Base-by-base conservation (phyloP, 2,113 vertebrate genomes). In the Psittacula cyanocephala region DNA sequence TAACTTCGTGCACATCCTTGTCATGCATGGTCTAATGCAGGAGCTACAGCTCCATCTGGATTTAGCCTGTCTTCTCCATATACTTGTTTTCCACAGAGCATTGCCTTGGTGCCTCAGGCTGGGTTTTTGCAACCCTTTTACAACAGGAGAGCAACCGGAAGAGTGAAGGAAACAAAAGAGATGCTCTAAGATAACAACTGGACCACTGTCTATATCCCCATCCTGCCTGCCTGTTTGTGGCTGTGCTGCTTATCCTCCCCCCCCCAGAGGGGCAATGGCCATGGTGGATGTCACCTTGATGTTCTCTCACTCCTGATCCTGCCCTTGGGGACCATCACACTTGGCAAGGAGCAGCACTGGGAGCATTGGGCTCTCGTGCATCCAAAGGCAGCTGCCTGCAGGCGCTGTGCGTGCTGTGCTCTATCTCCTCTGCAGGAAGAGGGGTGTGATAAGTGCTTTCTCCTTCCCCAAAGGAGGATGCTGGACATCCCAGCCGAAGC, bases 11-110 rank as follows among this genome's bases (percentile, higher is more conserved):
- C 28, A 6, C 35, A 14, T 33, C 41, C n/a, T 0, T 7, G 53
- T 7, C 1, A 3, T 8, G n/a, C 13, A 4, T 44, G 18, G 22
- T 15, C 41, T 13, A 13, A 16, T 10, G 53, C 15, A 16, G 71
- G 43, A 37, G 1, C 44, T 6, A 11, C 39, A 33, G 31, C 5
- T 50, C 44, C 39, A 3, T 9, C 35, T 37, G 84, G 29, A 10
- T 39, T 68, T 39, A 63, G n/a, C 18, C 50, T 3, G 1, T 13
- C 37, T 31, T 27, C 23, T 70, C 74, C 25, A 6, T 4, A 1
- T 0, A 2, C 49, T 60, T 2, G 1, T 43, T 78, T 60, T 16
- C 81, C 7, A 0, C 1, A 7, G 46, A 23, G 17, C 7, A 2
- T 33, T n/a, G 12, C 16, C 6, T 60, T 49, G 28, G 12, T 8